A percentile compares a stretch with the other conserved stretches of the same genome.
Evolutionary conservation across 2,888 invertebrate genomes (phyloP).

Genomic region (Hesperia comma): DNA sequence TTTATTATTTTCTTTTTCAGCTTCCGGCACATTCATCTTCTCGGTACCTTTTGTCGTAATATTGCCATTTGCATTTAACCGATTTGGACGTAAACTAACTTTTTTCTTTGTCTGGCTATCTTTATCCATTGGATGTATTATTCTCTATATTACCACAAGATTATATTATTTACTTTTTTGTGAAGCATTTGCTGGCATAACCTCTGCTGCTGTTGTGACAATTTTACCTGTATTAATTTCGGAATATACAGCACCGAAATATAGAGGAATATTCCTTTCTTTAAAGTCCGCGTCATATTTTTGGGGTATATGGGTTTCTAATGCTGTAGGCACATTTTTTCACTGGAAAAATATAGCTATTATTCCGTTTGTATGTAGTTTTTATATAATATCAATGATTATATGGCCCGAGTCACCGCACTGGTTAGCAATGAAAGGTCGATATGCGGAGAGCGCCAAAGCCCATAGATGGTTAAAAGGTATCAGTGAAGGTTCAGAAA

Average conservation of each 20-base stretch:
- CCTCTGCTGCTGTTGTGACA: constrained; percentile 35
- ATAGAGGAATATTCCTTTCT: constrained; percentile 52
- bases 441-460: constrained; percentile 38
- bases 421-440: constrained; percentile 42
- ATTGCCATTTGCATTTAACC: constrained; percentile 45
- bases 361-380: constrained; percentile 33
- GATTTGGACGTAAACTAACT: constrained; percentile 48
- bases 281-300: constrained; percentile 49
- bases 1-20: constrained; percentile 46
- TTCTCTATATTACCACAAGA: constrained; percentile 47
- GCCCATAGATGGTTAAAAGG: constrained; percentile 43
- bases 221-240: constrained; percentile 47
- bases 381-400: constrained; percentile 38
- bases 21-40: constrained; percentile 40
- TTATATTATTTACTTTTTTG: constrained; percentile 48
- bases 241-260: constrained; percentile 52
- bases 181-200: constrained; percentile 41
- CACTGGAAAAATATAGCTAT: constrained; percentile 42
- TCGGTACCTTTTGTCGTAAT: constrained; percentile 48
- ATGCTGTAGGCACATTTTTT: constrained; percentile 45
- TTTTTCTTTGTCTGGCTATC: constrained; percentile 40
- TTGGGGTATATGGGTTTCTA: constrained; percentile 52
- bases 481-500: constrained; percentile 36
- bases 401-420: constrained; percentile 43
- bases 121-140: constrained; percentile 37